Conservation (phyloP, 1,140 invertebrate genomes). For the Leptopilina clavipes region DNA sequence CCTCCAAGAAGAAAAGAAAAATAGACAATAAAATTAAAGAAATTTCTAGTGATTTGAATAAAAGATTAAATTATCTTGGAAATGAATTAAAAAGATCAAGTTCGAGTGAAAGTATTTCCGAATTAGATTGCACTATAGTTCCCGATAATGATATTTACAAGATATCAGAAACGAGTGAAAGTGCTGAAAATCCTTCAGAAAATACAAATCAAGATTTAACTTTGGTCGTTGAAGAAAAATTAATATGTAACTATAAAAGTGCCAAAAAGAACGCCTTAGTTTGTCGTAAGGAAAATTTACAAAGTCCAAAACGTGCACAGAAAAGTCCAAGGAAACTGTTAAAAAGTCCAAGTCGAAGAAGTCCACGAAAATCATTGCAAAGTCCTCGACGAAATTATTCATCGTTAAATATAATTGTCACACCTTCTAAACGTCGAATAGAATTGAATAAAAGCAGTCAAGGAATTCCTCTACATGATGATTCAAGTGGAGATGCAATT, state of each 20-base stretch:
- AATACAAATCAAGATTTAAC: not conserved
- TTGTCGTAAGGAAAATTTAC: not conserved
- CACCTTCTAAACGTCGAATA: conserved; percentile 59
- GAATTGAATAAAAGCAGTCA: not conserved
- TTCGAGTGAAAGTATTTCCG: not conserved
- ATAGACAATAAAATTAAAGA: not conserved
- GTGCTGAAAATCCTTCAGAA: conserved; percentile 20
- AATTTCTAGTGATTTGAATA: not conserved
- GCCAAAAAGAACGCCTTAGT: not conserved
- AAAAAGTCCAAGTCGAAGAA: conserved; percentile 43
- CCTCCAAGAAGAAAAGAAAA: not conserved
- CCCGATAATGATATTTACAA: not conserved
- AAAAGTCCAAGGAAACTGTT: conserved; percentile 40
- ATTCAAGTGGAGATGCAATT: not conserved
- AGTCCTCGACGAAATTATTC: conserved; percentile 63
- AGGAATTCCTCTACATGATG: not conserved
- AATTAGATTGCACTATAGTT: not conserved
- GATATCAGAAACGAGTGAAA: not conserved
- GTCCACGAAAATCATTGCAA: conserved; percentile 34
- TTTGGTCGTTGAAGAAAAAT: not conserved
- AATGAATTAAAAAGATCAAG: not conserved
- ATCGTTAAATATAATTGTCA: conserved; percentile 64
- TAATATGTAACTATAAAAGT: conserved; percentile 19
- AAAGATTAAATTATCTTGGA: not conserved
- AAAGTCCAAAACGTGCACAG: not conserved